phyloP scores from a whole-genome alignment of 1,140 invertebrate genomes.

The Frieseomelitta varia region DNA sequence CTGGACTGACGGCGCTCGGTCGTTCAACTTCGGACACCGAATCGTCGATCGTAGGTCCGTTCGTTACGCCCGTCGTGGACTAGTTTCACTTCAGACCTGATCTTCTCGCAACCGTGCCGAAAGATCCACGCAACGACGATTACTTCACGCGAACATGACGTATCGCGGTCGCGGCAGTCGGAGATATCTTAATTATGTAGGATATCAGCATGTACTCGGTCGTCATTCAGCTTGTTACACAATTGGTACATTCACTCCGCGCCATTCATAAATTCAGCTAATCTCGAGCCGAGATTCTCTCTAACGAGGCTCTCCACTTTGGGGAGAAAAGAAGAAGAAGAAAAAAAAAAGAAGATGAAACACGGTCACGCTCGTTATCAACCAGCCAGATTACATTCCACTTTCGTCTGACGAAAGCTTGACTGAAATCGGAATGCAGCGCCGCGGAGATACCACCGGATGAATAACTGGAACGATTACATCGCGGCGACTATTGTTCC shows the following conservation, averaged over 20 bases:
- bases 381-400: not conserved
- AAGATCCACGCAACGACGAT: not conserved
- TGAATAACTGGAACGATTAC: not conserved
- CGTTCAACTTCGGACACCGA: not conserved
- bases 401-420: not conserved
- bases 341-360: not conserved
- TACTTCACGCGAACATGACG: not conserved
- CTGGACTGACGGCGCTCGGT: not conserved
- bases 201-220: not conserved
- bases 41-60: no score
- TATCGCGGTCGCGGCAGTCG: not conserved
- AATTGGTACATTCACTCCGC: slow-evolving; percentile 1
- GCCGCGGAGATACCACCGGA: not conserved
- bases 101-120: not conserved
- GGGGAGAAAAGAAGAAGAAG: no score
- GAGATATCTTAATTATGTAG: slow-evolving; percentile 14
- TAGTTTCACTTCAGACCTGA: not conserved
- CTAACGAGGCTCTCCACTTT: not conserved
- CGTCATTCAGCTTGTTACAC: not conserved
- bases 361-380: not conserved
- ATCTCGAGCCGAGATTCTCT: not conserved
- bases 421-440: not conserved
- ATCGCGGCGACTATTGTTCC: not conserved
- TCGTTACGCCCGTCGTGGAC: no score
- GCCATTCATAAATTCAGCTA: not conserved